These are phyloP conservation scores for Rissa tridactyla DNA, from an alignment of 2,113 vertebrate genomes.

Conservation along the genomic window DNA sequence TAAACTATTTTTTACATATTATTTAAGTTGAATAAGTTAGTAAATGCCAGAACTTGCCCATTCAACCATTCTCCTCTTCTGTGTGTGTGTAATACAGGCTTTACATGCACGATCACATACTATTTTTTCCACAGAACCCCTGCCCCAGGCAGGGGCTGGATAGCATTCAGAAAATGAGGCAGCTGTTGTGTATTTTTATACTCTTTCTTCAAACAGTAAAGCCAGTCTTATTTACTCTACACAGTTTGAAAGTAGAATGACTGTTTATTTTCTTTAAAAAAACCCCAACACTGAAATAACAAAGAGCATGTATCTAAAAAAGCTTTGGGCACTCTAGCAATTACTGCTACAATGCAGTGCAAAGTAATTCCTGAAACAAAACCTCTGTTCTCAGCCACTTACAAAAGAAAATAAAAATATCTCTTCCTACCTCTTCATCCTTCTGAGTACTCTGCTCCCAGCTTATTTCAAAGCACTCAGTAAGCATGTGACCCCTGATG, in stretches of 20 bases:
- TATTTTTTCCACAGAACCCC: not conserved
- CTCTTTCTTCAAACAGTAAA: not conserved
- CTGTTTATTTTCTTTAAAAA: not conserved
- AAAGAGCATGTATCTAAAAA: not conserved
- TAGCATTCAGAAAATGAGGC: constrained; percentile 15
- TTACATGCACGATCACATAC: not conserved
- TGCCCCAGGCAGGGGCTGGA: not conserved
- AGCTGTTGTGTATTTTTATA: constrained; percentile 25
- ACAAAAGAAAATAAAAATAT: not conserved
- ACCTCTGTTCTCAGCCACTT: not conserved
- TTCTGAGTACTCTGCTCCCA: not conserved
- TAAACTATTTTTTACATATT: not conserved
- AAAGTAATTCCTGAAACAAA: constrained; percentile 13
- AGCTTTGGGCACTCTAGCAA: not conserved
- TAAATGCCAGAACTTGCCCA: not conserved
- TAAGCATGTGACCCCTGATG: not conserved
- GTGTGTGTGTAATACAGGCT: not conserved
- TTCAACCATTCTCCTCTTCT: not conserved
- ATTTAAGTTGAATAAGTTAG: not conserved
- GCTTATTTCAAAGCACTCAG: not conserved
- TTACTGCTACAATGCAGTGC: not conserved
- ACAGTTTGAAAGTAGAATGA: not conserved
- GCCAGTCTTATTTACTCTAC: constrained; percentile 4
- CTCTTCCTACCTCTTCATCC: not conserved
- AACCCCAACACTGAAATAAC: not conserved